phyloP scores from a whole-genome alignment of 2,888 invertebrate genomes.

The Aromia moschata region DNA sequence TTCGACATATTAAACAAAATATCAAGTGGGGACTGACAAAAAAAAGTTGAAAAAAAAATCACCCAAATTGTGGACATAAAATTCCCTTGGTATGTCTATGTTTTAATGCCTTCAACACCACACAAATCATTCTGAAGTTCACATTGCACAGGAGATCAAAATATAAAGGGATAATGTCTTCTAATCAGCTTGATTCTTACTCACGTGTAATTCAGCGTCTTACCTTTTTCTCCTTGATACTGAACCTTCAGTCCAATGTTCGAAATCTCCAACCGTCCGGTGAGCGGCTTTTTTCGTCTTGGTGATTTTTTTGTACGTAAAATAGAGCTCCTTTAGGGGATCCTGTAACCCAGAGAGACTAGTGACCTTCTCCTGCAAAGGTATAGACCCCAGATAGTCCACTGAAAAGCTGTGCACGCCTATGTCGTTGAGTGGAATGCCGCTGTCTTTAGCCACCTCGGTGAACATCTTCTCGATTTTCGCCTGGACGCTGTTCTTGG shows the following conservation, averaged over 20 bases:
- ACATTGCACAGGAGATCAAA: too few species aligned
- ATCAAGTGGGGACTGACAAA: too few species aligned
- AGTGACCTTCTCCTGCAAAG: conserved; percentile 81
- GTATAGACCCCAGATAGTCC: conserved; percentile 84
- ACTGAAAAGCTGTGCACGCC: conserved; percentile 70
- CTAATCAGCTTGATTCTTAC: background rate
- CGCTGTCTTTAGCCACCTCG: conserved; percentile 70
- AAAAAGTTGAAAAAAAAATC: too few species aligned
- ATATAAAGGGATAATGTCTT: background rate
- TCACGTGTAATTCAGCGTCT: too few species aligned
- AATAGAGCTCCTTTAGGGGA: conserved; percentile 79
- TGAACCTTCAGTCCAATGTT: conserved; percentile 77
- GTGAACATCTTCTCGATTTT: conserved; percentile 88
- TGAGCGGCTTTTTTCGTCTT: conserved; percentile 63
- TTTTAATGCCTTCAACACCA: too few species aligned
- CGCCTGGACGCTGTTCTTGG: conserved; percentile 82
- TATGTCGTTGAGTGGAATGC: conserved; percentile 67
- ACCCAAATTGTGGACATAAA: too few species aligned
- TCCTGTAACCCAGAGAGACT: conserved; percentile 84
- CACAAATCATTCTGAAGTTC: too few species aligned
- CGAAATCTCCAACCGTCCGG: conserved; percentile 74
- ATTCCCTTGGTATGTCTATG: too few species aligned
- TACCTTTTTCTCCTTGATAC: conserved; percentile 69
- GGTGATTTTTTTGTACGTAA: conserved; percentile 68
- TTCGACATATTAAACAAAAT: too few species aligned